These are phyloP conservation scores for Andrena trimmerana DNA, from an alignment of 2,888 invertebrate genomes.

Conservation along the genomic window DNA sequence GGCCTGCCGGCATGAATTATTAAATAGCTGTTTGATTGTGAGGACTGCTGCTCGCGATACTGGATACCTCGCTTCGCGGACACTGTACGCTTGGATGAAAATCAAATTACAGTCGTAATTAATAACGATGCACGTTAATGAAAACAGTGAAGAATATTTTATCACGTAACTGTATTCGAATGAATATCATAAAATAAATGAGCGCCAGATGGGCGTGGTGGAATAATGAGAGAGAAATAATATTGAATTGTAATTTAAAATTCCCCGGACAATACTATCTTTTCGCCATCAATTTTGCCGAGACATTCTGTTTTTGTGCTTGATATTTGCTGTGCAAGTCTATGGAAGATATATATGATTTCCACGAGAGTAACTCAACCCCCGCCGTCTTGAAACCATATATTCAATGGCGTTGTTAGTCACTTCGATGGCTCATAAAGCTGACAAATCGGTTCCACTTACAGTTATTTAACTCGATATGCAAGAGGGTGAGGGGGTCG, in stretches of 20 bases:
- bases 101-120: slow-evolving; percentile 11
- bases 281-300: slow-evolving; percentile 8
- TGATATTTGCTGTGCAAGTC: slow-evolving; percentile 5
- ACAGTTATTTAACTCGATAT: slow-evolving; percentile 52
- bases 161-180: no score
- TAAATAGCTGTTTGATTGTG: slow-evolving; percentile 56
- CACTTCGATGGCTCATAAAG: slow-evolving; percentile 75
- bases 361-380: slow-evolving; percentile 24
- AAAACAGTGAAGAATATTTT: no score
- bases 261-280: no score
- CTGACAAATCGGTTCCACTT: slow-evolving; percentile 67
- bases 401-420: slow-evolving; percentile 71
- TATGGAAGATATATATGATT: slow-evolving; percentile 30
- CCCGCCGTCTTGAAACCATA: slow-evolving; percentile 44
- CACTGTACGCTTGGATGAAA: slow-evolving; percentile 20
- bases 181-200: no score
- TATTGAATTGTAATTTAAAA: no score
- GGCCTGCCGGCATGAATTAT: slow-evolving; percentile 67
- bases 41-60: slow-evolving; percentile 13
- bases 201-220: no score
- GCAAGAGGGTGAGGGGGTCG: slow-evolving; percentile 11
- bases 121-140: background rate
- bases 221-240: no score
- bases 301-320: background rate
- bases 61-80: slow-evolving; percentile 3